These are phyloP conservation scores for Cinclus cinclus DNA, from an alignment of 2,113 vertebrate species.

Conservation along the genomic window DNA sequence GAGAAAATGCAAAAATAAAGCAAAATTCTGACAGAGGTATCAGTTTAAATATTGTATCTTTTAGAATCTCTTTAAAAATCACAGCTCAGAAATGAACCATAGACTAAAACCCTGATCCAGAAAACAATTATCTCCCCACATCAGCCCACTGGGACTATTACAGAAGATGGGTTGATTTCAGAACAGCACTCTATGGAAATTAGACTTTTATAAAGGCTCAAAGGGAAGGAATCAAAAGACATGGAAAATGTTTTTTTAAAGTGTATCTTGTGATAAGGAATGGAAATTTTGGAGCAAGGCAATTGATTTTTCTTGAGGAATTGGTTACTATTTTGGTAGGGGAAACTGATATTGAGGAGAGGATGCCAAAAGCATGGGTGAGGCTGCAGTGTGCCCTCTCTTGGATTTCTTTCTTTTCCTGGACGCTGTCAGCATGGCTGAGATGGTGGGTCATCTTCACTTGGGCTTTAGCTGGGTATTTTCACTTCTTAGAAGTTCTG, in stretches of 20 bases:
- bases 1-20: rapidly evolving
- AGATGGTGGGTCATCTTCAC: background rate
- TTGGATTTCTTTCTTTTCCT: background rate
- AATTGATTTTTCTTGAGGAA: background rate
- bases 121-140: slow-evolving; percentile 28
- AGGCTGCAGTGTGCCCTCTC: background rate
- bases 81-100: background rate
- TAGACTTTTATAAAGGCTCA: slow-evolving; percentile 1
- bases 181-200: slow-evolving; percentile 29
- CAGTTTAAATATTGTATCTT: background rate
- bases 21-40: background rate
- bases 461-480: background rate
- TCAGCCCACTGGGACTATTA: slow-evolving; percentile 16
- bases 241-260: background rate
- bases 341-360: background rate
- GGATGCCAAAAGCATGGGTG: rapidly evolving
- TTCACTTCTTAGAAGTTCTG: background rate
- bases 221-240: background rate
- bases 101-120: background rate
- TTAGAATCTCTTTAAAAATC: background rate
- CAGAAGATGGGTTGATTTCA: slow-evolving; percentile 32
- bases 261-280: background rate
- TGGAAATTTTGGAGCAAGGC: background rate
- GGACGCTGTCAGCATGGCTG: background rate
- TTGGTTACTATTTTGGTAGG: background rate